A percentile compares a stretch with the other conserved stretches of the same genome.
These are phyloP conservation scores for Diprion similis DNA, from an alignment of 1,140 invertebrate species.

Conservation along the genomic window DNA sequence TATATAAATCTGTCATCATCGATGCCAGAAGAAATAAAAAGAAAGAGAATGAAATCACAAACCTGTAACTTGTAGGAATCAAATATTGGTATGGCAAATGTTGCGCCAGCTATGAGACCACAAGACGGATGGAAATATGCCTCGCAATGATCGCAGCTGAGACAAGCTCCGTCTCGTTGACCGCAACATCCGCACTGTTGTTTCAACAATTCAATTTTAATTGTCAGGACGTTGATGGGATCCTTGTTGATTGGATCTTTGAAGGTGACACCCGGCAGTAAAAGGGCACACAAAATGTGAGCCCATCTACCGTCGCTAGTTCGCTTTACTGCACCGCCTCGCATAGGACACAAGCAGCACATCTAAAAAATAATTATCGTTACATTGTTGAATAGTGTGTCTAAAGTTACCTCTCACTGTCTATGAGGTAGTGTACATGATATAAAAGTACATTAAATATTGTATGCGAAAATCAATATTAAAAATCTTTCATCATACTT, in stretches of 20 bases:
- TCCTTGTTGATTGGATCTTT: conserved; percentile 62
- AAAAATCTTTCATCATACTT: conserved; percentile 32
- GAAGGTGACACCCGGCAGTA: conserved; percentile 58
- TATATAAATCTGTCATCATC: conserved; percentile 10
- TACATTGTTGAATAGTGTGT: no score
- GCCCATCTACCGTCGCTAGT: conserved; percentile 67
- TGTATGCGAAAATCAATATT: conserved; percentile 43
- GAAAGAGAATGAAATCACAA: neutral
- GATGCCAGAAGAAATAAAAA: neutral
- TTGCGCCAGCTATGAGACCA: conserved; percentile 50
- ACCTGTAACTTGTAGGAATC: conserved; percentile 47
- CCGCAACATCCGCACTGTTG: conserved; percentile 49
- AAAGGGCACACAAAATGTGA: conserved; percentile 64
- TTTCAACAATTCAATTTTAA: conserved; percentile 37
- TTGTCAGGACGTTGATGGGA: conserved; percentile 53
- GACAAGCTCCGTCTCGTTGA: conserved; percentile 45
- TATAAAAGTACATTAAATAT: neutral
- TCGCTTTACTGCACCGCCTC: conserved; percentile 70
- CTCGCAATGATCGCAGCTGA: conserved; percentile 49
- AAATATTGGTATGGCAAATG: conserved; percentile 48
- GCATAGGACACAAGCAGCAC: conserved; percentile 65
- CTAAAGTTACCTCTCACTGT: no score
- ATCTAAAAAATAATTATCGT: conserved; percentile 39
- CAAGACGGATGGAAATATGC: conserved; percentile 51
- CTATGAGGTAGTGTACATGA: no score